Evolutionary conservation across 2,113 vertebrate genomes (phyloP).

Genomic region (Thermophis baileyi): DNA sequence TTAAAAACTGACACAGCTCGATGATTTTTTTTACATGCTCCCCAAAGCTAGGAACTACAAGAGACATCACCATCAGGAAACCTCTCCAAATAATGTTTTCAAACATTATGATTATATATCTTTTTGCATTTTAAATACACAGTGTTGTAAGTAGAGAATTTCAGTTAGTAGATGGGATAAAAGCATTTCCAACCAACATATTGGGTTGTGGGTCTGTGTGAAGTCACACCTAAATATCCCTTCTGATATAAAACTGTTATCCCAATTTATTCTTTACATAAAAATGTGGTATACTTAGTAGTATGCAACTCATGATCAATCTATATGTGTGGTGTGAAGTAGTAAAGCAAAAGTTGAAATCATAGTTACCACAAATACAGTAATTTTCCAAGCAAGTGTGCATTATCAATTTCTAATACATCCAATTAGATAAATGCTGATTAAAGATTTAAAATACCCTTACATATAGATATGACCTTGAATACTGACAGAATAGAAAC

Average conservation of each 20-base stretch:
- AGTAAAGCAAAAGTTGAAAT: neutral
- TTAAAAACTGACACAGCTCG: too few relatives aligned
- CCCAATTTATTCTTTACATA: neutral
- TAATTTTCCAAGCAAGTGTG: neutral
- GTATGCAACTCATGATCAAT: neutral
- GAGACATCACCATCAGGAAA: too few relatives aligned
- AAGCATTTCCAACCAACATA: neutral
- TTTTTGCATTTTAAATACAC: neutral
- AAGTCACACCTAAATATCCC: neutral
- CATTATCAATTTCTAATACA: neutral
- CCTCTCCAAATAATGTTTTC: neutral
- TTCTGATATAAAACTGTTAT: neutral
- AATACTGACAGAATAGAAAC: neutral
- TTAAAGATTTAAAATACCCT: neutral
- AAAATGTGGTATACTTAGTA: neutral
- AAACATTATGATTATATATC: neutral
- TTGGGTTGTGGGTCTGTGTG: neutral
- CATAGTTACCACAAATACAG: neutral
- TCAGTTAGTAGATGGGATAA: neutral
- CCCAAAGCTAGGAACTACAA: too few relatives aligned
- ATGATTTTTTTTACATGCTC: too few relatives aligned
- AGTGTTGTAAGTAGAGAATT: neutral
- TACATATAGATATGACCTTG: neutral
- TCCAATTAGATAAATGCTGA: slow-evolving; percentile 21
- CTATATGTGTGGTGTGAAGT: neutral